Percentiles rank a stretch among this genome's conserved stretches.
These are phyloP conservation scores for Drosophila rufa DNA, from an alignment of 1,140 invertebrate species.

Conservation along the genomic window DNA sequence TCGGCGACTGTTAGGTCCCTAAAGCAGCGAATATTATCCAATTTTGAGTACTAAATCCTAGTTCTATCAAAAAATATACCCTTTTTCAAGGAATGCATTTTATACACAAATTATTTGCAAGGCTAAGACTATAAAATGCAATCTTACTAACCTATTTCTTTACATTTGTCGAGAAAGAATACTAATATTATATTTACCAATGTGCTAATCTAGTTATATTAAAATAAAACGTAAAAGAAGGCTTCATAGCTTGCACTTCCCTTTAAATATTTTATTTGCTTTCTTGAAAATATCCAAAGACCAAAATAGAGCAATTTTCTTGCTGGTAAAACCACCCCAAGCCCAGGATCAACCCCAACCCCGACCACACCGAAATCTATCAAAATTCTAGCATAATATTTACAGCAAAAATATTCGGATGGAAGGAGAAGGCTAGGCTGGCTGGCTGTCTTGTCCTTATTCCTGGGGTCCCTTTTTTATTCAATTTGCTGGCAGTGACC, in stretches of 20 bases:
- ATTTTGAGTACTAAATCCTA: neutral
- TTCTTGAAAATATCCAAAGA: neutral
- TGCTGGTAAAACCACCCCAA: neutral
- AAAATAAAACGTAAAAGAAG: too few species aligned
- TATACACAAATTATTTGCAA: neutral
- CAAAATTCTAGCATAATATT: conserved; percentile 45
- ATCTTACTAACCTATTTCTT: too few species aligned
- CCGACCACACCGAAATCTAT: conserved; percentile 17
- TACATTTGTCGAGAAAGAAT: too few species aligned
- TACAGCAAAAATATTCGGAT: neutral
- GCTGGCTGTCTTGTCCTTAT: conserved; percentile 16
- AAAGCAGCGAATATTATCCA: conserved; percentile 4
- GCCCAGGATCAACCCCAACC: neutral
- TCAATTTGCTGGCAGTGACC: conserved; percentile 66
- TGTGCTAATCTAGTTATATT: too few species aligned
- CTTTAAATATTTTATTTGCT: conserved; percentile 2
- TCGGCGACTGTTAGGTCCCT: neutral
- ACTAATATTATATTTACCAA: too few species aligned
- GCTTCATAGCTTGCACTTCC: neutral
- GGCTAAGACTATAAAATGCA: too few species aligned
- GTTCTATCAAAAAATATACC: neutral
- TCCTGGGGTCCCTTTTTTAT: conserved; percentile 31
- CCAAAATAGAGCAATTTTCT: neutral
- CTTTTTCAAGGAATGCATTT: neutral
- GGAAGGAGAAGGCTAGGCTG: neutral